A percentile compares a stretch with the other conserved stretches of the same genome.
These are phyloP conservation scores for Ancistrus triradiatus DNA, from an alignment of 2,113 vertebrate genomes.

Conservation along the genomic window DNA sequence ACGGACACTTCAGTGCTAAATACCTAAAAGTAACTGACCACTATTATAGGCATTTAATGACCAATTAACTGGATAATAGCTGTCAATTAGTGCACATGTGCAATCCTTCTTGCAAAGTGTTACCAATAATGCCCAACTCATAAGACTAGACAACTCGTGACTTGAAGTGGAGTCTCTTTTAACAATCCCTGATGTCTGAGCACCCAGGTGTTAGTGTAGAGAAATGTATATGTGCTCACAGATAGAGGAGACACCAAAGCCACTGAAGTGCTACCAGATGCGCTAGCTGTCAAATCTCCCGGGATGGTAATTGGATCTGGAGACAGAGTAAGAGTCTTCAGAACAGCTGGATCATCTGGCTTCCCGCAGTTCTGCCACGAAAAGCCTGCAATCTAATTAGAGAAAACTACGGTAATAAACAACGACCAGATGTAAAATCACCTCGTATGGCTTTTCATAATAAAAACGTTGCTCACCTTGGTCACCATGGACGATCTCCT, in stretches of 20 bases:
- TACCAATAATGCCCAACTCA: too few species aligned
- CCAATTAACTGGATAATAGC: too few species aligned
- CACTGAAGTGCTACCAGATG: constrained; percentile 56
- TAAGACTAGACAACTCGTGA: too few species aligned
- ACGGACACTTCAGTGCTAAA: too few species aligned
- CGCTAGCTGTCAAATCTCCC: constrained; percentile 57
- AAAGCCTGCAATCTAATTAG: constrained; percentile 51
- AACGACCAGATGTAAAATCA: too few species aligned
- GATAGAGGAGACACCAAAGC: constrained; percentile 54
- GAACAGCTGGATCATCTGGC: constrained; percentile 55
- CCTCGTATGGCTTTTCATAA: too few species aligned
- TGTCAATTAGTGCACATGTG: too few species aligned
- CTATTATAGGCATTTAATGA: too few species aligned
- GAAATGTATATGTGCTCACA: constrained; percentile 50
- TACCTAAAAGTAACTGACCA: too few species aligned
- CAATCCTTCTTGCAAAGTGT: too few species aligned
- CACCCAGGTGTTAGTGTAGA: not conserved
- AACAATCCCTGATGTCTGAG: not conserved
- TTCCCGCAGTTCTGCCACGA: constrained; percentile 69
- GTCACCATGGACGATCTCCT: not conserved
- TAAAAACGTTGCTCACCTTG: constrained; percentile 1
- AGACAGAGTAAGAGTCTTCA: constrained; percentile 57
- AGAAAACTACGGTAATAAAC: not conserved
- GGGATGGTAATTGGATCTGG: constrained; percentile 70
- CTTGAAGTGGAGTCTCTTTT: too few species aligned